Base-by-base conservation (phyloP, 2,797 vertebrate species). In the Gobionotothen gibberifrons region DNA sequence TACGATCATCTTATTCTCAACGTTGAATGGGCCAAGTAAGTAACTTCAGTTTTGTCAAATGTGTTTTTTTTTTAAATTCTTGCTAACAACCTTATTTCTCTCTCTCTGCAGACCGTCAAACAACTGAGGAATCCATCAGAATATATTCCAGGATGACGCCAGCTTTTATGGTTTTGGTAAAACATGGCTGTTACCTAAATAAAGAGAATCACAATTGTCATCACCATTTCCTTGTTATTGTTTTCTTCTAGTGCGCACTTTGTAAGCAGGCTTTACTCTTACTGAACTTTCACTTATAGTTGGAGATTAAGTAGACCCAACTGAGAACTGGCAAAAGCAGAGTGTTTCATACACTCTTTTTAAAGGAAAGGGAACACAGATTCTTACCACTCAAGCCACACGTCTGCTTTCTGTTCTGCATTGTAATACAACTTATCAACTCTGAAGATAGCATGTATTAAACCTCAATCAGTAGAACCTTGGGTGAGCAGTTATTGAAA, bases 11-110 rank as follows among this genome's bases (percentile, higher is more conserved):
- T 99, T 58, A 99, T 99, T 93, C 97, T 99, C 86, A 99, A 98
- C 0, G 98, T 99, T 62, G 98, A 99, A 90, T 99, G 98, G 98
- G 98, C 97, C 88, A 98, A 99, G 98, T 99, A 89, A 96, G 97
- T 93, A 1, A 3, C 15, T 32, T 53, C 9, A 49, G 1, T 39
- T 69, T 44, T 22, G 10, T 32, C 7, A 59, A 5, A 3, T 59
- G 12, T 7, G 32, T 44, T 3, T 22, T 4, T 54, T 42, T 3
- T 22, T 4, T 54, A 16, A 2, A 14, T 51, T 64, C 4, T 21
- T 49, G 3, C 6, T 39, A 1, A 63, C 9, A 72, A 85, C 5
- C 1, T 17, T 58, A 0, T 60, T 72, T 52, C 1, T 2, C 10
- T 79, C 4, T 85, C 40, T 84, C 85, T 79, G 15, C 91, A 96